Conservation (phyloP, 2,797 vertebrate species). For the Parambassis ranga region DNA sequence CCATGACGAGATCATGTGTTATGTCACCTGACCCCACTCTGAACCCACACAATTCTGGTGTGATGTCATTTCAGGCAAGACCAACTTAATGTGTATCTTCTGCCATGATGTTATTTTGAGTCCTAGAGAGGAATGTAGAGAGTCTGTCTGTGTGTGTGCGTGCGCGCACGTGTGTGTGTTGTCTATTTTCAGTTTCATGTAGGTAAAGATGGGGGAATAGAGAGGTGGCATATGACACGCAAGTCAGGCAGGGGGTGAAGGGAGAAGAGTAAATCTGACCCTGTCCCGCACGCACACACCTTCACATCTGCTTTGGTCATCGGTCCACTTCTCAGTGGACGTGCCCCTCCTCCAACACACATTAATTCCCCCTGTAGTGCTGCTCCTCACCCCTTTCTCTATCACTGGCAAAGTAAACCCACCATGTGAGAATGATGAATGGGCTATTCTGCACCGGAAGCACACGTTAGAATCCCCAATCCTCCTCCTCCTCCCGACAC, state of each 20-base stretch:
- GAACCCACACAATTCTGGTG: conserved; percentile 43
- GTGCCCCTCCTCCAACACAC: conserved; percentile 62
- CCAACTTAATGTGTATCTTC: conserved; percentile 9
- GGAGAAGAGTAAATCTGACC: conserved; percentile 45
- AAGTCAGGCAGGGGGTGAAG: conserved; percentile 36
- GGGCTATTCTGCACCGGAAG: conserved; percentile 75
- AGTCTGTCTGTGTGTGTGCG: neutral
- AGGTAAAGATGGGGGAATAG: conserved; percentile 11
- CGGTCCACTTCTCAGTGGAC: conserved; percentile 52
- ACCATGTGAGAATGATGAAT: conserved; percentile 81
- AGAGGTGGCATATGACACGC: conserved; percentile 49
- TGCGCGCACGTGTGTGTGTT: neutral
- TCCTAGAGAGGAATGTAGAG: neutral
- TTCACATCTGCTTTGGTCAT: conserved; percentile 83
- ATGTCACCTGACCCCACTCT: conserved; percentile 71
- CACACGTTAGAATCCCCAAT: conserved; percentile 69
- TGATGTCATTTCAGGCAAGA: conserved; percentile 54
- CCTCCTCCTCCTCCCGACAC: too few relatives aligned
- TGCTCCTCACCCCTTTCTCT: conserved; percentile 70
- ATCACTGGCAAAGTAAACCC: conserved; percentile 78
- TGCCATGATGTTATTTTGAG: neutral
- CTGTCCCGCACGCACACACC: conserved; percentile 51
- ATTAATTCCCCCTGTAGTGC: conserved; percentile 67
- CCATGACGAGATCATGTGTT: conserved; percentile 61
- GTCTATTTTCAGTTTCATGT: conserved; percentile 7